Evolutionary conservation across 2,797 vertebrate species (phyloP), one percentile per base, ranked within the genome.

Genomic region (Pseudocheirus occidentalis): DNA sequence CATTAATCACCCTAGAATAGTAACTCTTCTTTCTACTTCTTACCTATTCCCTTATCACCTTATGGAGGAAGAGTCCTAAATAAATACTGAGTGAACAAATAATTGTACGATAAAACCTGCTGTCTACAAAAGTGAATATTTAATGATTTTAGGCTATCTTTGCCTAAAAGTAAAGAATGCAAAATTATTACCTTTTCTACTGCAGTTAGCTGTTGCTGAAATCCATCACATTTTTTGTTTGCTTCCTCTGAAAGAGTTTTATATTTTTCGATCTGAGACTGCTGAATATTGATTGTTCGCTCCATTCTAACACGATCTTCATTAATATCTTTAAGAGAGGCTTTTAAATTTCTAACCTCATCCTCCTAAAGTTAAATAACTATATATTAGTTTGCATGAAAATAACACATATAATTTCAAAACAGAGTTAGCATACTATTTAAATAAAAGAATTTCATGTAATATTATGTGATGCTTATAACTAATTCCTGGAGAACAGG

Each of bases 211-310:
- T 99, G 99, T 94, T 99, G 98, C 56, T 99, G 99, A 96, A 99
- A 98, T 46, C 97, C 98, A 55, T 99, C 99, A n/a, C 97, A 99
- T 96, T 98, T 99, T 96, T 97, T 99, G 96, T 96, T 98, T 55
- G 99, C 99, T 96, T 99, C 99, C 96, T 99, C 99, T 0, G 98
- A 99, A 96, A 99, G 97, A 55, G 93, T 97, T 98, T 98, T 99
- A 97, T 99, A 99, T 97, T 99, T 99, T 95, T 99, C 99, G 11
- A 98, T 97, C 97, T 99, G 99, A 53, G 98, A 99, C 95, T 99
- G 99, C 95, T 99, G 99, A 94, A 98, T 46, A 93, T 97, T 99
- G 90, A 98, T 96, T 40, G 98, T 98, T 98, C 98, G 99, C 96
- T 99, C 99, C 96, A 99, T 98, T 97, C 98, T 98, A 50, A 95